phyloP scores from a whole-genome alignment of 2,888 invertebrate species.

The Rosalia funebris region DNA sequence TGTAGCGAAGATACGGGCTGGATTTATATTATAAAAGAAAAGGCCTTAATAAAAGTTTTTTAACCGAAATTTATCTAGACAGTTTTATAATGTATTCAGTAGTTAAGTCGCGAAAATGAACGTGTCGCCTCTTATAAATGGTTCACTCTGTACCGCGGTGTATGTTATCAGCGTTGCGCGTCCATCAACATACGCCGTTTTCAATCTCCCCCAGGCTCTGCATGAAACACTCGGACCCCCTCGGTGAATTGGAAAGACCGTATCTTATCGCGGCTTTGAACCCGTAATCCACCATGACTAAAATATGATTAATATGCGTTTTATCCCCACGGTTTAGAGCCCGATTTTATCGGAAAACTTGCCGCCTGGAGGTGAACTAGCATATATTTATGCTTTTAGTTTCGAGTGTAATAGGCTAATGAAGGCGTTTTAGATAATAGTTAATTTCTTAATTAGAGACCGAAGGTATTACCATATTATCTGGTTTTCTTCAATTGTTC shows the following conservation, averaged over 20 bases:
- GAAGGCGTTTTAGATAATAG: slow-evolving; percentile 31
- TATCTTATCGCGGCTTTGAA: slow-evolving; percentile 54
- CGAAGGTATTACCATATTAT: slow-evolving; percentile 37
- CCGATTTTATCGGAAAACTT: slow-evolving; percentile 10
- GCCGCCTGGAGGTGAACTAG: slow-evolving; percentile 33
- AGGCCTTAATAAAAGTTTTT: too few relatives aligned
- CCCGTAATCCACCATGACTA: slow-evolving; percentile 56
- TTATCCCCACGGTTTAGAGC: slow-evolving; percentile 40
- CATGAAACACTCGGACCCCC: slow-evolving; percentile 35
- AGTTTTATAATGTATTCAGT: background rate
- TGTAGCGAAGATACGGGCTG: too few relatives aligned
- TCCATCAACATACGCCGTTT: slow-evolving; percentile 36
- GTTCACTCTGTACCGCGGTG: slow-evolving; percentile 22
- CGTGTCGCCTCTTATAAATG: slow-evolving; percentile 29
- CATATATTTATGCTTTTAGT: slow-evolving; percentile 30
- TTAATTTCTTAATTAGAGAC: slow-evolving; percentile 35
- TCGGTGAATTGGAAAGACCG: slow-evolving; percentile 39
- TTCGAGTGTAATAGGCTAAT: slow-evolving; percentile 23
- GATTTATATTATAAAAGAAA: too few relatives aligned
- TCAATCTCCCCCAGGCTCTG: slow-evolving; percentile 42
- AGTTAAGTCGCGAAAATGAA: background rate
- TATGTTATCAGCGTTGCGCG: slow-evolving; percentile 19
- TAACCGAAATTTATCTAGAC: too few relatives aligned
- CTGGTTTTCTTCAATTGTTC: slow-evolving; percentile 44
- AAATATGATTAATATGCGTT: slow-evolving; percentile 58